Percentiles rank a stretch among this genome's conserved stretches.
These are phyloP conservation scores for Helostoma temminkii DNA, from an alignment of 2,797 vertebrate genomes.

Conservation along the genomic window DNA sequence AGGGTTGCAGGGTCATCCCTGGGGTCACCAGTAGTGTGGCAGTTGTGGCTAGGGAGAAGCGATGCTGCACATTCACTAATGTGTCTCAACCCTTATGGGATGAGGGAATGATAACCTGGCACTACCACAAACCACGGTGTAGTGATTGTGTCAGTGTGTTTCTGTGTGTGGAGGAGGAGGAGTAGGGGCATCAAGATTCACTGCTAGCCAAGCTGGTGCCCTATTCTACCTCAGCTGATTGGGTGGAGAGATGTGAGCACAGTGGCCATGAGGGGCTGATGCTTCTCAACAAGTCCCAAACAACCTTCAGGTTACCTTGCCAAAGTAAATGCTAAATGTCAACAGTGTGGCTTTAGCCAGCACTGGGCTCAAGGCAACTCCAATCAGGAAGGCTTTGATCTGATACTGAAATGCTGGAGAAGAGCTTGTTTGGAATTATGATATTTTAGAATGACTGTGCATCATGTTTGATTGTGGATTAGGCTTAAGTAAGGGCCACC, in stretches of 20 bases:
- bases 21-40: constrained; percentile 69
- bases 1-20: constrained; percentile 61
- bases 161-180: constrained; percentile 24
- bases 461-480: constrained; percentile 70
- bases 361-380: constrained; percentile 47
- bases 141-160: constrained; percentile 53
- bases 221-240: constrained; percentile 71
- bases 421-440: constrained; percentile 67
- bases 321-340: constrained; percentile 82
- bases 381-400: constrained; percentile 67
- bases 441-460: constrained; percentile 68
- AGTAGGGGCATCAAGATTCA: constrained; percentile 48
- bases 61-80: constrained; percentile 75
- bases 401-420: constrained; percentile 56
- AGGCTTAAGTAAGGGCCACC: constrained; percentile 67
- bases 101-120: constrained; percentile 74
- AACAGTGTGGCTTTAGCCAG: constrained; percentile 66
- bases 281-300: constrained; percentile 79
- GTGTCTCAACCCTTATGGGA: constrained; percentile 74
- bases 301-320: constrained; percentile 79
- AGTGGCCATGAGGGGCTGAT: constrained; percentile 33
- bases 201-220: constrained; percentile 72
- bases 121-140: constrained; percentile 61
- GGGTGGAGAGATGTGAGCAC: constrained; percentile 1
- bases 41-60: constrained; percentile 67